Evolutionary conservation across 2,797 vertebrate genomes (phyloP).

Genomic region (Pangasius djambal): DNA sequence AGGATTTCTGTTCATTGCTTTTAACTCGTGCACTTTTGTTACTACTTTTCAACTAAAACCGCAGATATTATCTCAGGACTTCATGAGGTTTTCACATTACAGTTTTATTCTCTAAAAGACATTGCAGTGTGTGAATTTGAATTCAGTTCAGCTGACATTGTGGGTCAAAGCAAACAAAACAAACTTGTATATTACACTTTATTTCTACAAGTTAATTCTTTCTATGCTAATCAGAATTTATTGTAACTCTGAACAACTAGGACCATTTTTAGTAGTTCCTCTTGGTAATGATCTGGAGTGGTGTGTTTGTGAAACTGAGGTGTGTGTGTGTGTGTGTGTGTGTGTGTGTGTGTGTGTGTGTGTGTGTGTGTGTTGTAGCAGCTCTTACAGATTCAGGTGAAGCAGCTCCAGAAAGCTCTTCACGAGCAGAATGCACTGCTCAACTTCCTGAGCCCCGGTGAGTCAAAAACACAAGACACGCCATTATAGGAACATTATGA

Average conservation of each 20-base stretch:
- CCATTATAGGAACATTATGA: neutral
- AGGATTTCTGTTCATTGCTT: neutral
- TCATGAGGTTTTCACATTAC: neutral
- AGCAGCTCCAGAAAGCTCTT: conserved; percentile 71
- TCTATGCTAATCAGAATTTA: neutral
- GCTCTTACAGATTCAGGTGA: conserved; percentile 65
- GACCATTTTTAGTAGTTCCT: neutral
- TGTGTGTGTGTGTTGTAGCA: conserved; percentile 45
- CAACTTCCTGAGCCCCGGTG: conserved; percentile 69
- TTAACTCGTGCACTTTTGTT: neutral
- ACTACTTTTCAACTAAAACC: neutral
- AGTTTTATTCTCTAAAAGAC: neutral
- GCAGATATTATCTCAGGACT: neutral
- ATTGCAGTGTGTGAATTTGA: neutral
- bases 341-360: neutral
- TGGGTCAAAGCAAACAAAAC: no score
- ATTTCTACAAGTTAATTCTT: neutral
- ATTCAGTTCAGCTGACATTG: neutral
- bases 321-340: neutral
- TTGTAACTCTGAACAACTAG: neutral
- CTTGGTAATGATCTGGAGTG: neutral
- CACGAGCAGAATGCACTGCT: conserved; percentile 72
- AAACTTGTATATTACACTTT: neutral
- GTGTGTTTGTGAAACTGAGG: neutral
- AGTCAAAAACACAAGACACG: neutral